Evolutionary conservation across 2,113 vertebrate species (phyloP).

Genomic region (Ochotona princeps): DNA sequence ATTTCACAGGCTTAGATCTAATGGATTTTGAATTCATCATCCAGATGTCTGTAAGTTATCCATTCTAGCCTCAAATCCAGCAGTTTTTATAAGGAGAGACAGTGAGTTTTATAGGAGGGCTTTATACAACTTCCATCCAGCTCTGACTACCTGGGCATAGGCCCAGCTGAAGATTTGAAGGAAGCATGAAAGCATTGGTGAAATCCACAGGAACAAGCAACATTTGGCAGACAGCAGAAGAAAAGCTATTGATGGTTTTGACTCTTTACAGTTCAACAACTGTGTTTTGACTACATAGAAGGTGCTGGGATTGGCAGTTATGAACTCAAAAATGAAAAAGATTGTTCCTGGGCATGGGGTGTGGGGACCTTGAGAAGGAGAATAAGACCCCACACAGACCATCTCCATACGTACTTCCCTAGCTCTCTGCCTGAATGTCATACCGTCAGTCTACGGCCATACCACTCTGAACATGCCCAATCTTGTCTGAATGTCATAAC

Average conservation of each 20-base stretch:
- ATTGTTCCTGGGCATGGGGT: not conserved
- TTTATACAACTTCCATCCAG: conserved; percentile 26
- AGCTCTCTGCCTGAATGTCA: not conserved
- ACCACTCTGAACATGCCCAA: too few relatives aligned
- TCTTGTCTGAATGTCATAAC: not conserved
- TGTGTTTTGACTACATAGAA: not conserved
- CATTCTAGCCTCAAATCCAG: conserved; percentile 34
- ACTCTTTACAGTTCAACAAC: not conserved
- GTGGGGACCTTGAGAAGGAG: accelerated
- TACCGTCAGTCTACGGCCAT: too few relatives aligned
- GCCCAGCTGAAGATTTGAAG: conserved; percentile 26
- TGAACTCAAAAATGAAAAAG: not conserved
- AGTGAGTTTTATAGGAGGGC: conserved; percentile 47
- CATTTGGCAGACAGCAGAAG: not conserved
- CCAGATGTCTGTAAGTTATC: conserved; percentile 50
- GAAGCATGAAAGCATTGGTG: conserved; percentile 21
- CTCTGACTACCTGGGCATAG: conserved; percentile 31
- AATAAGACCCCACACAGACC: not conserved
- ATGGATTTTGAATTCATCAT: conserved; percentile 45
- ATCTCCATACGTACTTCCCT: too few relatives aligned
- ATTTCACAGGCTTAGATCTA: conserved; percentile 31
- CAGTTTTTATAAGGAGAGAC: conserved; percentile 40
- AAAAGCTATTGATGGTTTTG: not conserved
- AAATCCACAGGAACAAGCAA: conserved; percentile 9
- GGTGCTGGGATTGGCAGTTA: not conserved